Conservation (phyloP, 2,797 vertebrate species). For the Eptatretus atami region DNA sequence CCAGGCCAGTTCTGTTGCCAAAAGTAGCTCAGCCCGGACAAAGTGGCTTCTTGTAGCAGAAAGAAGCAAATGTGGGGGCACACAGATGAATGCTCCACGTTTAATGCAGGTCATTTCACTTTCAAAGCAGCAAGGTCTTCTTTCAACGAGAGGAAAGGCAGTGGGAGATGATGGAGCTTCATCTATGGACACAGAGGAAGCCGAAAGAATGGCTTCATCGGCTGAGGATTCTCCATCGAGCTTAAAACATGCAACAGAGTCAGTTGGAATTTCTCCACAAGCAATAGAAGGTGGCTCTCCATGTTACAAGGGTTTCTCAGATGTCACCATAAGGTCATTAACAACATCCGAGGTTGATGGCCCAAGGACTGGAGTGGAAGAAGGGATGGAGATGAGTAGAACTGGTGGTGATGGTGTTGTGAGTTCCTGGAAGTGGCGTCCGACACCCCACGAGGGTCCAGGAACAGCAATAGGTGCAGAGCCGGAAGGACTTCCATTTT, state of each 20-base stretch:
- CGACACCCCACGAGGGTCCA: conserved; percentile 18
- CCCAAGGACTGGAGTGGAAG: conserved; percentile 42
- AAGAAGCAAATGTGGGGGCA: conserved; percentile 18
- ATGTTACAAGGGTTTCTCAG: neutral
- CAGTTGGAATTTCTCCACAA: neutral
- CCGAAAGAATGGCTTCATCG: no score
- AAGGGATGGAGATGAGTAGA: conserved; percentile 39
- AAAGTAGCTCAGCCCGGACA: conserved; percentile 27
- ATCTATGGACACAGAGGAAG: no score
- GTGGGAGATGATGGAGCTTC: conserved; percentile 14
- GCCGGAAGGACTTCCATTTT: conserved; percentile 17
- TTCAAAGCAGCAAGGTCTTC: conserved; percentile 53
- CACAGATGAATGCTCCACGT: conserved; percentile 29
- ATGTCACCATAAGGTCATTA: no score
- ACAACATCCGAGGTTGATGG: conserved; percentile 24
- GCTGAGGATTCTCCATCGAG: no score
- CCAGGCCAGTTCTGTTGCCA: conserved; percentile 25
- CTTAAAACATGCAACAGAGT: neutral
- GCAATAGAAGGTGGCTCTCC: neutral
- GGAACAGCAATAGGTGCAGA: conserved; percentile 28
- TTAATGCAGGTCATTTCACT: conserved; percentile 68
- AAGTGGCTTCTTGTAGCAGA: conserved; percentile 70
- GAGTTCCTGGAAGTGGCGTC: conserved; percentile 73
- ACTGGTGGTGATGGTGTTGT: conserved; percentile 29
- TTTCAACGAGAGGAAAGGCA: conserved; percentile 35